A percentile compares a stretch with the other conserved stretches of the same genome.
Evolutionary conservation across 1,140 invertebrate species (phyloP).

Genomic region (Drosophila bifasciata): DNA sequence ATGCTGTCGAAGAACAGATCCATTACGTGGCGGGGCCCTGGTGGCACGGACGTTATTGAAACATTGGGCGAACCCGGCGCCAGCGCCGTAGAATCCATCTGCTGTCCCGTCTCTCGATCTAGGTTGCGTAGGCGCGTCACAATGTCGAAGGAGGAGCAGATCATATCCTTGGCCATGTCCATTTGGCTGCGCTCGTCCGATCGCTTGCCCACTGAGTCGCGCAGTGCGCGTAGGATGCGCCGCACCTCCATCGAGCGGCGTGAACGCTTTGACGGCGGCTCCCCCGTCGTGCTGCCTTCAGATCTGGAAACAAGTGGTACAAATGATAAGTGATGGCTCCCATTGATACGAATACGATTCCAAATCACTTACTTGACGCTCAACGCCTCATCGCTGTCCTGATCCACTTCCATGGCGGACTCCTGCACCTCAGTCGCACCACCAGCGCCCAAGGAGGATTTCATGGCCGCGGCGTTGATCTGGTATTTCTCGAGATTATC

Average conservation of each 20-base stretch:
- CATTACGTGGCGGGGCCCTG: constrained; percentile 40
- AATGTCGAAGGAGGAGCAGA: constrained; percentile 68
- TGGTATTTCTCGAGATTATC: constrained; percentile 36
- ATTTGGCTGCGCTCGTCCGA: constrained; percentile 57
- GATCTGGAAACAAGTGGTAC: constrained; percentile 34
- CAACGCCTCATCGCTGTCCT: constrained; percentile 53
- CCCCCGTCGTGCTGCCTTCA: constrained; percentile 43
- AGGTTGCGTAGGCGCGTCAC: constrained; percentile 54
- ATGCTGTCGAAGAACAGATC: constrained; percentile 79
- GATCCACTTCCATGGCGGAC: constrained; percentile 29
- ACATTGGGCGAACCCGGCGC: background rate
- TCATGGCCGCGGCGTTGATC: background rate
- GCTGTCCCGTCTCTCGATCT: constrained; percentile 22
- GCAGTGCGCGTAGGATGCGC: constrained; percentile 48
- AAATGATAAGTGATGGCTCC: background rate
- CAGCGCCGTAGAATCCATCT: background rate
- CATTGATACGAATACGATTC: background rate
- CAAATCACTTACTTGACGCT: constrained; percentile 47
- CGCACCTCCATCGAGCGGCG: constrained; percentile 53
- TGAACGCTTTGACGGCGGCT: constrained; percentile 48
- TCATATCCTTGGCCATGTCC: constrained; percentile 70
- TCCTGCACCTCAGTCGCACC: constrained; percentile 9
- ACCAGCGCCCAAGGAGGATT: background rate
- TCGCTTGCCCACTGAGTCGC: constrained; percentile 47
- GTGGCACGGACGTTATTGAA: background rate